Conservation (phyloP, 2,888 invertebrate genomes). For the Melitaea athalia region DNA sequence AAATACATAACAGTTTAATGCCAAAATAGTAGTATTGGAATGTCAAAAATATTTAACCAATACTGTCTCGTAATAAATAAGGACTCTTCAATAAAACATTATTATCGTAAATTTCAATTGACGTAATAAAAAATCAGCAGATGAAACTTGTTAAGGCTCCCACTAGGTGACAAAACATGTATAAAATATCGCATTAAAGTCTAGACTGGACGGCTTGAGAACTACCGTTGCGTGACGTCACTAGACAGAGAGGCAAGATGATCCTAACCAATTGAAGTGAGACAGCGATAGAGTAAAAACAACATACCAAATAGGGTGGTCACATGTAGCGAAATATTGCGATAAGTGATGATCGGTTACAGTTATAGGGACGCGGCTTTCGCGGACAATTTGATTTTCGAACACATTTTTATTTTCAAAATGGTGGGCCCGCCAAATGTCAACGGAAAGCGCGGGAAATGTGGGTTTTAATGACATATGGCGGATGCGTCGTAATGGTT, state of each 20-base stretch:
- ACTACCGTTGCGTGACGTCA: constrained; percentile 75
- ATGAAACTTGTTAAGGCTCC: constrained; percentile 10
- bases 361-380: constrained; percentile 57
- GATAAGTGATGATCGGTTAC: constrained; percentile 56
- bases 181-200: constrained; percentile 27
- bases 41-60: background rate
- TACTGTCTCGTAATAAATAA: background rate
- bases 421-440: constrained; percentile 25
- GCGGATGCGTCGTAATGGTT: constrained; percentile 31
- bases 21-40: too few relatives aligned
- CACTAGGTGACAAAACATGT: constrained; percentile 31
- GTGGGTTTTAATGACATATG: constrained; percentile 60
- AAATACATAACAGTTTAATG: too few relatives aligned
- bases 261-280: constrained; percentile 43
- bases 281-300: constrained; percentile 62
- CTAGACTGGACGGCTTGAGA: constrained; percentile 34
- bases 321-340: constrained; percentile 77
- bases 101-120: background rate
- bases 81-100: background rate
- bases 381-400: constrained; percentile 54
- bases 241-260: constrained; percentile 51
- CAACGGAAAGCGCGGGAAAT: constrained; percentile 49
- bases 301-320: constrained; percentile 76
- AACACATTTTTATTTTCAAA: constrained; percentile 45
- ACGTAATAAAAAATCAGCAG: constrained; percentile 4